Evolutionary conservation across 1,140 invertebrate species (phyloP), one percentile per base, ranked within the genome.

Genomic region (Drosophila bocki): DNA sequence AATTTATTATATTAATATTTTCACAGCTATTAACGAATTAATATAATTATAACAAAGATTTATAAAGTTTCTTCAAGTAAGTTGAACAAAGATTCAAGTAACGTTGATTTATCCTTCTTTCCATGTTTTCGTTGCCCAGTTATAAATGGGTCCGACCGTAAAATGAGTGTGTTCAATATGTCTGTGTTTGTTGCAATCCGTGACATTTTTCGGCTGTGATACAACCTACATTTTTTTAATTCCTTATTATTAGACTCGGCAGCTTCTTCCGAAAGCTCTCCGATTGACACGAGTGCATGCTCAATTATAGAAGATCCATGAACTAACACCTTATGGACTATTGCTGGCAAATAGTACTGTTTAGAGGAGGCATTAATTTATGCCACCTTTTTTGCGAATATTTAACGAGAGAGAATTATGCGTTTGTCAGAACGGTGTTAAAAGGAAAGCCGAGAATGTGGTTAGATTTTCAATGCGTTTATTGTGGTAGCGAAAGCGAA

Each of bases 41-140:
- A 44, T 44, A 44, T 44, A 58, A 63, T 47, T 26, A 48, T 48
- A 35, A 60, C 29, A 45, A 15, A 32, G 22, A 19, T n/a, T 7
- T 48, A 22, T n/a, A 47, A 26, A 22, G 32, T 48, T 19, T 45
- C 17, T 12, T 44, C 8, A 4, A 44, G 42, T 44, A 44, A 44
- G 42, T 45, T 19, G 17, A 45, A 45, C 42, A 45, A 11, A 35
- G 42, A 12, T 19, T 19, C 42, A 19, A 45, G 9, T 19, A 45
- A 45, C 42, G 11, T 45, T 45, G 42, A 45, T 19, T 45, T 19
- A 45, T 45, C 17, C 17, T 19, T 45, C 9, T 45, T 45, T 44
- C 7, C n/a, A 17, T 8, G 41, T 9, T 44, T 17, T 44, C 8
- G 7, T 17, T 44, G 7, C 3, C 41, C n/a, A 42, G 15, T 17